A percentile compares a stretch with the other conserved stretches of the same genome.
Evolutionary conservation across 1,140 invertebrate species (phyloP).

Genomic region (Conus betulinus): DNA sequence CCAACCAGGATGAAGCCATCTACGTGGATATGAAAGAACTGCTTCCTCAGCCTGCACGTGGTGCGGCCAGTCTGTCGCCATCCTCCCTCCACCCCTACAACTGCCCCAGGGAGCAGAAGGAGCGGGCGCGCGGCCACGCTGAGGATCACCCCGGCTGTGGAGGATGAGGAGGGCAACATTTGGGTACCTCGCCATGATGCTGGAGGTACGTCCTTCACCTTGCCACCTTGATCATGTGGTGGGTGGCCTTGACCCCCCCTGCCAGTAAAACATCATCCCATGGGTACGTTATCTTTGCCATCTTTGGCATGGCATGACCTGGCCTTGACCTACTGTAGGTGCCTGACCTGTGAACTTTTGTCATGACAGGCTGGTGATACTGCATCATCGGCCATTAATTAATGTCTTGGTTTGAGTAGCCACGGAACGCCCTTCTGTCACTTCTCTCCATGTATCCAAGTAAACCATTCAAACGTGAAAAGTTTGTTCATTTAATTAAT

Average conservation of each 20-base stretch:
- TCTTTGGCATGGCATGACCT: constrained; percentile 31
- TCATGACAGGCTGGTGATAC: neutral
- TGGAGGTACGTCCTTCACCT: constrained; percentile 42
- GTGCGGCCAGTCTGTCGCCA: neutral
- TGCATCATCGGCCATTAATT: neutral
- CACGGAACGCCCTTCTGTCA: neutral
- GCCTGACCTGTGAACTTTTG: constrained; percentile 2
- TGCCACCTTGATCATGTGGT: constrained; percentile 29
- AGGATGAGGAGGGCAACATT: constrained; percentile 58
- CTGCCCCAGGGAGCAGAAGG: constrained; percentile 50
- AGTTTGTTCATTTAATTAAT: too few relatives aligned
- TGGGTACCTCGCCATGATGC: constrained; percentile 59
- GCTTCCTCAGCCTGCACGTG: constrained; percentile 30
- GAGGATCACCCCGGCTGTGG: constrained; percentile 54
- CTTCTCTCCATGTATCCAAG: neutral
- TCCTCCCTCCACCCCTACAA: constrained; percentile 34
- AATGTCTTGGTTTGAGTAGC: constrained; percentile 18
- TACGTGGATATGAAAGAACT: constrained; percentile 55
- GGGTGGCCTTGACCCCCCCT: constrained; percentile 1
- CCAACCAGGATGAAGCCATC: constrained; percentile 43
- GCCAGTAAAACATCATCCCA: neutral
- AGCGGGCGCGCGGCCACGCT: constrained; percentile 57
- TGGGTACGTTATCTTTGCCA: constrained; percentile 26
- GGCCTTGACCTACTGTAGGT: constrained; percentile 28
- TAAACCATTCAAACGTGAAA: too few relatives aligned